Conservation (phyloP, 2,888 invertebrate genomes). For the Sphecodes monilicornis region DNA sequence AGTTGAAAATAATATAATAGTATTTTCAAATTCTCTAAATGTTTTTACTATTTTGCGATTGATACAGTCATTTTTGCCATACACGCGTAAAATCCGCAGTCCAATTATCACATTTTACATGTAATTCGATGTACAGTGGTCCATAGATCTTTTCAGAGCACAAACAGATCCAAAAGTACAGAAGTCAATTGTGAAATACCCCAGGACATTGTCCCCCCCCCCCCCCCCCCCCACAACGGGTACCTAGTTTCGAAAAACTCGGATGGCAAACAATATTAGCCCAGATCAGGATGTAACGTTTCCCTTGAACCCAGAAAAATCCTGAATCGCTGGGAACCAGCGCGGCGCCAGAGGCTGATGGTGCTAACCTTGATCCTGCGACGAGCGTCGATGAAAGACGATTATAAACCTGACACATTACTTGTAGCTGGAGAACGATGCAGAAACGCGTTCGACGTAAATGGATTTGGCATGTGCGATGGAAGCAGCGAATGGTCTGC, state of each 20-base stretch:
- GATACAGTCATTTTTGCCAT: not conserved
- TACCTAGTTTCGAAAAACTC: not conserved
- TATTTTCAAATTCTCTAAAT: not conserved
- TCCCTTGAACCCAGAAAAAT: not conserved
- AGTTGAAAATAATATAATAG: not conserved
- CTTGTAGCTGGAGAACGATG: slow-evolving; percentile 52
- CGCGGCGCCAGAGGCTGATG: slow-evolving; percentile 35
- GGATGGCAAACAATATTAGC: not conserved
- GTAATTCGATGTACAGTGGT: not conserved
- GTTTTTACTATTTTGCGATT: not conserved
- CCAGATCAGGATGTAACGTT: not conserved
- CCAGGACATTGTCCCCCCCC: not conserved
- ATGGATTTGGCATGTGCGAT: slow-evolving; percentile 58
- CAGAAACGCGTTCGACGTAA: slow-evolving; percentile 42
- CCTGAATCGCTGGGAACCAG: slow-evolving; percentile 6
- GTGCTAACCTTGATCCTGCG: slow-evolving; percentile 60
- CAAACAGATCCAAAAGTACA: not conserved
- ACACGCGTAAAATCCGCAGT: not conserved
- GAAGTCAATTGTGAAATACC: not conserved
- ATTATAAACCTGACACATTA: slow-evolving; percentile 45
- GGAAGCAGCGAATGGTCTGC: slow-evolving; percentile 49
- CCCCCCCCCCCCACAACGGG: rapidly evolving
- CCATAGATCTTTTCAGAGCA: not conserved
- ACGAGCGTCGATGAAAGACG: slow-evolving; percentile 38
- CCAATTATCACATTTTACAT: not conserved